These are phyloP conservation scores for Epinephelus coioides DNA, from an alignment of 2,797 vertebrate species.

Conservation along the genomic window DNA sequence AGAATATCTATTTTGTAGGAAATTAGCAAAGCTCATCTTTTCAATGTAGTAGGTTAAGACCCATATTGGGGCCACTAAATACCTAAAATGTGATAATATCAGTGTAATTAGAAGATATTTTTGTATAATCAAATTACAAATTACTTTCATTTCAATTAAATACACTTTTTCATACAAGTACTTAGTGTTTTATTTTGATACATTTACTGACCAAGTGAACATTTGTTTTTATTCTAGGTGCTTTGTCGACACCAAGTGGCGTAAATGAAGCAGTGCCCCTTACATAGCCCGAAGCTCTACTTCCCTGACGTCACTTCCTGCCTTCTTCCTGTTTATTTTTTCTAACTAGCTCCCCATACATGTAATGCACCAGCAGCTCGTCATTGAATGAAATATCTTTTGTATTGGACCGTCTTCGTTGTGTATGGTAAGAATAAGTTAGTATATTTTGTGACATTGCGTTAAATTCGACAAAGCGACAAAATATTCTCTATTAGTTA, in stretches of 20 bases:
- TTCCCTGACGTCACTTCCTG: constrained; percentile 60
- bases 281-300: rapidly evolving
- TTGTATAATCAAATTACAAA: too few relatives aligned
- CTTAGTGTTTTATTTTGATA: too few relatives aligned
- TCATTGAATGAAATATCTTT: constrained; percentile 25
- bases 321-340: constrained; percentile 69
- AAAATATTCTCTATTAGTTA: not conserved
- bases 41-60: too few relatives aligned
- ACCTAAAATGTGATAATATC: too few relatives aligned
- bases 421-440: constrained; percentile 46
- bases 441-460: not conserved
- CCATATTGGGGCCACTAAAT: too few relatives aligned
- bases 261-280: not conserved
- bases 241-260: constrained; percentile 41
- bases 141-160: too few relatives aligned
- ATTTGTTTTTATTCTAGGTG: not conserved
- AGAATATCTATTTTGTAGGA: too few relatives aligned
- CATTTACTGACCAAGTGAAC: too few relatives aligned
- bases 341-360: not conserved
- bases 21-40: too few relatives aligned
- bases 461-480: not conserved
- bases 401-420: not conserved
- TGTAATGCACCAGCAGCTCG: not conserved
- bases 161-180: too few relatives aligned
- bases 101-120: too few relatives aligned